Base-by-base conservation (phyloP, 2,888 invertebrate genomes). In the Caenorhabditis parvicauda region DNA sequence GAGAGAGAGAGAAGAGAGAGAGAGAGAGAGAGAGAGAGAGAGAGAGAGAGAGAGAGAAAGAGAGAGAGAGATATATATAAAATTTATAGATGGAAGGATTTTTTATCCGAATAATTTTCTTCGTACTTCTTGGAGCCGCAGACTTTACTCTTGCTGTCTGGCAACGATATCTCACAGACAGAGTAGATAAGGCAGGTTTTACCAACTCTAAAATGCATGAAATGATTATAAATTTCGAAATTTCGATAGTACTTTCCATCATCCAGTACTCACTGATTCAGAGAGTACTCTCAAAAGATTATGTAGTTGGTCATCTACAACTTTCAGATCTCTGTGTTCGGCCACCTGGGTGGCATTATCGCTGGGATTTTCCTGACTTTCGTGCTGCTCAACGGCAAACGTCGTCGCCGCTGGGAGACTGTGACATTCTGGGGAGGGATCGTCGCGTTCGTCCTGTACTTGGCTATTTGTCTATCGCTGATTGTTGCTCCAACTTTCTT, bases 301-400 rank as follows among this genome's bases (percentile, higher is more conserved):
- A 12, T 12, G 35, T 35, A 12, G n/a, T 9, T 12, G n/a, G 35
- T 35, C 12, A 12, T 35, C n/a, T n/a, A n/a, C n/a, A n/a, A n/a
- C 35, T 59, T 72, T 38, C 52, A 91, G 83, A 89, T 93, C 51
- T 93, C 94, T 12, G 94, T 95, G 81, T 89, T 91, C 1, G 95
- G 95, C 6, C 96, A 96, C 84, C 84, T 94, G 43, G 92, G 90
- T 0, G 94, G 96, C 1, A 91, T 91, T 39, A 71, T 92, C 1
- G 91, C 92, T 51, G 95, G 95, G 74, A 83, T 87, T 59, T 84
- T 91, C 19, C 88, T 91, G 32, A 91, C 91, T 19, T 88, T 91
- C 60, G 89, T 90, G 9, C 87, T 90, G 0, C 84, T 92, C n/a
- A 86, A 90, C 17, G 58, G 54, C 19, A 45, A 55, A 1, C 50